Conservation (phyloP, 1,140 invertebrate genomes). For the Agrilus planipennis region DNA sequence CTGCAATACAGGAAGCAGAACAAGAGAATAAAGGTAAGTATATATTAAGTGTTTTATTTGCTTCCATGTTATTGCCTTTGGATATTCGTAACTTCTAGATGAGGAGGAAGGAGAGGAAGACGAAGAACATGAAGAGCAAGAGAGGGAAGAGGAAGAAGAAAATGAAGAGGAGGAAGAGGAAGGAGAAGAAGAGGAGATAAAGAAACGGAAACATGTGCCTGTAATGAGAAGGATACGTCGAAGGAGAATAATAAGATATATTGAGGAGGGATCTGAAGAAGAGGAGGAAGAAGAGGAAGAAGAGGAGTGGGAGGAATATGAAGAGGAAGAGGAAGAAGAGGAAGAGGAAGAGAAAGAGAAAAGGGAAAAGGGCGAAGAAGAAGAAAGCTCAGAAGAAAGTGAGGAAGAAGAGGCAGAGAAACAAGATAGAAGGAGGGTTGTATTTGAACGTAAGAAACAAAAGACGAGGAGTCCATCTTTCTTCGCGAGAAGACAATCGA, state of each 20-base stretch:
- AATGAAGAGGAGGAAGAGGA: slow-evolving; percentile 2
- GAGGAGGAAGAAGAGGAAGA: background rate
- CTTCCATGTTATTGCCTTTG: no score
- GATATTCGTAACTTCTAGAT: no score
- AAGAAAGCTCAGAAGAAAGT: background rate
- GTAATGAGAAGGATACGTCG: background rate
- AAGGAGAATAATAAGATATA: background rate
- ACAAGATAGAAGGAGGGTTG: background rate
- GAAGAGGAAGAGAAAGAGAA: background rate
- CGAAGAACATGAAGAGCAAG: background rate
- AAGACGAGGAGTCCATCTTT: background rate
- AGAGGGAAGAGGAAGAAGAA: background rate
- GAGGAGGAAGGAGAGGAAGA: slow-evolving; percentile 2
- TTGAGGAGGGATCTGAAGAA: no score
- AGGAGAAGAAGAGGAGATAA: background rate
- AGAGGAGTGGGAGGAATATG: background rate
- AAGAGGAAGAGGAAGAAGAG: background rate
- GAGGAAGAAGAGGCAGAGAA: background rate
- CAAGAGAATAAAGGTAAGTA: no score
- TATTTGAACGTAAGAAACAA: background rate
- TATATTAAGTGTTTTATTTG: no score
- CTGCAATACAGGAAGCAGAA: no score
- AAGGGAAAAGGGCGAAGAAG: background rate
- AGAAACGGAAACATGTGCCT: no score
- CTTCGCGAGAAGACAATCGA: background rate